These are phyloP conservation scores for Epirrita christyi DNA, from an alignment of 2,888 invertebrate genomes.

Conservation along the genomic window DNA sequence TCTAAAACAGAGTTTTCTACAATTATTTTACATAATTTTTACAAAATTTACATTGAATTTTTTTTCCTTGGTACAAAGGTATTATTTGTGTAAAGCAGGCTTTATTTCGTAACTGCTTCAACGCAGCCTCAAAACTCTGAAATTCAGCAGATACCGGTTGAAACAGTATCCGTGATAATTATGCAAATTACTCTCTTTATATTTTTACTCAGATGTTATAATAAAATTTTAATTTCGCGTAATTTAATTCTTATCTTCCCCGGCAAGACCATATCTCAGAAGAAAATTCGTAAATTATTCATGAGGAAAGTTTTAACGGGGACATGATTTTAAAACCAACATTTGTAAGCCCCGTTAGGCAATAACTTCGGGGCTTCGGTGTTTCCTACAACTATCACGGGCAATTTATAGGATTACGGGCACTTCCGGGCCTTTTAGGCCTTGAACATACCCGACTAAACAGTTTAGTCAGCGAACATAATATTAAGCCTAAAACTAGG, in stretches of 20 bases:
- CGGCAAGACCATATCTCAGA: conserved; percentile 79
- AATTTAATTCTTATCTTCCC: conserved; percentile 81
- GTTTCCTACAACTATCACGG: conserved; percentile 37
- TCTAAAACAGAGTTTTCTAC: background rate
- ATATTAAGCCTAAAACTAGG: background rate
- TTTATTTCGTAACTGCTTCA: conserved; percentile 3
- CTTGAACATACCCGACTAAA: conserved; percentile 1
- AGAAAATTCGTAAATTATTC: conserved; percentile 83
- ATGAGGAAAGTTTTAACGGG: conserved; percentile 82
- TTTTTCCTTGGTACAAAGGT: too few relatives aligned
- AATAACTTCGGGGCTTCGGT: conserved; percentile 60
- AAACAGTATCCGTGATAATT: conserved; percentile 59
- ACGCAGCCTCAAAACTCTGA: conserved; percentile 24
- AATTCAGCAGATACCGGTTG: conserved; percentile 34
- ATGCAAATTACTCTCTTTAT: conserved; percentile 75
- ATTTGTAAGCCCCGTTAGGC: conserved; percentile 74
- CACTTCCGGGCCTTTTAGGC: conserved; percentile 17
- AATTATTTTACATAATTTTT: background rate
- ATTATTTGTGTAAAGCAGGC: background rate
- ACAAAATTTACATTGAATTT: background rate
- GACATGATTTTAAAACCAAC: conserved; percentile 82
- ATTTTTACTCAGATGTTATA: conserved; percentile 74
- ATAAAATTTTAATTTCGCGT: conserved; percentile 78
- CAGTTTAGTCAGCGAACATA: conserved; percentile 2
- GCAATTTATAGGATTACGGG: conserved; percentile 26